Evolutionary conservation across 2,113 vertebrate genomes (phyloP), one percentile per base, ranked within the genome.

Genomic region (Sardina pilchardus): DNA sequence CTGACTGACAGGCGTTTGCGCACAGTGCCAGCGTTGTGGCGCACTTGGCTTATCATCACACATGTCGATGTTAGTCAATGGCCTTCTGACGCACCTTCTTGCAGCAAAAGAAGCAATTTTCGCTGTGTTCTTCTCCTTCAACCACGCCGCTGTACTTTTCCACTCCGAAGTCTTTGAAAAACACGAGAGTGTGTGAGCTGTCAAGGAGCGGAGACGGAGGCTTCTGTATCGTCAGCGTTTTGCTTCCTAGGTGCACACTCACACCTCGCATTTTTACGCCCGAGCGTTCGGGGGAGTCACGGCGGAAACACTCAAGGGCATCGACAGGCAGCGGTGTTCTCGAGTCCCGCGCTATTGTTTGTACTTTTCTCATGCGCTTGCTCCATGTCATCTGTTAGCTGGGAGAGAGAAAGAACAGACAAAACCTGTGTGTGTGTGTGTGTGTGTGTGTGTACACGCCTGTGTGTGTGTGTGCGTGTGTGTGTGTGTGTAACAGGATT

Each of bases 151-250:
- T 30, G 63, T 26, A 71, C 63, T 26, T 71, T 71, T 30, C 71
- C 71, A 36, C 71, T 78, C 71, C 4, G 6, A 36, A 78, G 30
- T 34, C 30, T 78, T 78, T 36, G 71, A 78, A 17, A 78, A 36
- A 36, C 71, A 78, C n/a, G 3, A 30, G 67, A 75, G 71, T 34
- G 26, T 36, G 30, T 78, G 30, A 78, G 71, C 34, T 36, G 71
- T 78, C 71, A 78, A 16, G 34, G 12, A 78, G 71, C 39, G 26
- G 71, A 78, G 71, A 39, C 14, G 71, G 4, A 78, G 71, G 30
- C 34, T 78, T 78, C 30, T 78, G 71, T 78, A 78, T 36, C 4
- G 71, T 78, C 71, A 78, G 71, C 71, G 34, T 78, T 78, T 36
- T 16, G 30, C 71, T 2, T 36, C 71, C 4, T 78, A 16, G 30